Evolutionary conservation across 2,113 vertebrate species (phyloP).

Genomic region (Rhinolophus sinicus): DNA sequence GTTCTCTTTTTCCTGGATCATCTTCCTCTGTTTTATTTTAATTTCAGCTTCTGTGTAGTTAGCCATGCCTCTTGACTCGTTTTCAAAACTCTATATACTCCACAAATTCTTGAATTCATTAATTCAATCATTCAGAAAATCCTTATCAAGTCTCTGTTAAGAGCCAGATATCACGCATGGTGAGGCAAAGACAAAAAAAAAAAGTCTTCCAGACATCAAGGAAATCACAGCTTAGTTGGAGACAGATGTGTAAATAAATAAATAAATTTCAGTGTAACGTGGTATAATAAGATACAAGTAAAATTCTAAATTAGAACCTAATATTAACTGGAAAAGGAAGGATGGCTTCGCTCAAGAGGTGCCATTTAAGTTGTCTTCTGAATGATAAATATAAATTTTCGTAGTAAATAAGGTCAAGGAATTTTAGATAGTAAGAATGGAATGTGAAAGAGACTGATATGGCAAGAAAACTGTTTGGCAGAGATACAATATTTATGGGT

Average conservation of each 20-base stretch:
- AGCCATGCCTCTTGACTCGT: background rate
- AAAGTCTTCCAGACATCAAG: background rate
- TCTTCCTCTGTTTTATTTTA: background rate
- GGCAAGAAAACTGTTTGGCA: slow-evolving; percentile 33
- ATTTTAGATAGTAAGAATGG: background rate
- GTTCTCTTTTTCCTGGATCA: background rate
- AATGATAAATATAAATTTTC: slow-evolving; percentile 16
- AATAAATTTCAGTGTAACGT: background rate
- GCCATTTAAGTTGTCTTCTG: background rate
- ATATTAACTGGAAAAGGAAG: background rate
- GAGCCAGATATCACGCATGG: background rate
- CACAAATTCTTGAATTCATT: background rate
- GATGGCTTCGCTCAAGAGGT: background rate
- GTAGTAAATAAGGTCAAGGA: background rate
- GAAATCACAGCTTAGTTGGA: background rate
- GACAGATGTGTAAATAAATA: background rate
- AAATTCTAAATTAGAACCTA: slow-evolving; percentile 2
- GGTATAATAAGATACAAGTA: background rate
- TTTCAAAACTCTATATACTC: background rate
- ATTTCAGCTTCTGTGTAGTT: background rate
- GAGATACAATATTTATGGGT: slow-evolving; percentile 22
- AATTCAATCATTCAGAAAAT: background rate
- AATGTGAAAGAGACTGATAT: slow-evolving; percentile 3
- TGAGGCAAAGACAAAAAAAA: background rate
- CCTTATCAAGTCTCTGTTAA: background rate